These are phyloP conservation scores for Doryteuthis pealeii DNA, from an alignment of 1,140 invertebrate species.

Conservation along the genomic window DNA sequence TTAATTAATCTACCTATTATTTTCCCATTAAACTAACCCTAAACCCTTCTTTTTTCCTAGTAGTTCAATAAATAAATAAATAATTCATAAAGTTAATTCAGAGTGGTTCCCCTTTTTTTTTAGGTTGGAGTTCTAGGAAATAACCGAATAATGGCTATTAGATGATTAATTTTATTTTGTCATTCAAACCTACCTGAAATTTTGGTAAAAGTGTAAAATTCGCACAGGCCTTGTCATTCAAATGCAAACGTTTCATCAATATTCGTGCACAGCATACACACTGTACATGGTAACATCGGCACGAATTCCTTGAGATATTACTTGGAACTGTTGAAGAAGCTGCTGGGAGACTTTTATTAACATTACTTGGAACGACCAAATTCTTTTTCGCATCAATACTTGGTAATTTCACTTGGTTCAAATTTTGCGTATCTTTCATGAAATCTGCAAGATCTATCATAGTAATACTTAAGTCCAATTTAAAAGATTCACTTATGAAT, in stretches of 20 bases:
- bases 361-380: not conserved
- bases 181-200: conserved; percentile 42
- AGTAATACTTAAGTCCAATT: conserved; percentile 45
- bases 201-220: conserved; percentile 51
- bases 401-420: conserved; percentile 3
- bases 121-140: no score
- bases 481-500: conserved; percentile 33
- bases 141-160: no score
- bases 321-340: not conserved
- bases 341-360: not conserved
- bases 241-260: conserved; percentile 39
- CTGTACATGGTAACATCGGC: conserved; percentile 46
- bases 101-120: no score
- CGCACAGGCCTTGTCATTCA: conserved; percentile 45
- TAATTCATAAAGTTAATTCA: no score
- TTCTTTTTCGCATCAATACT: not conserved
- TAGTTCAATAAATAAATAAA: no score
- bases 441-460: conserved; percentile 40
- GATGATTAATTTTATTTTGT: no score
- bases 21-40: no score
- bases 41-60: no score
- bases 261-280: conserved; percentile 50
- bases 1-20: no score
- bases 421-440: conserved; percentile 7
- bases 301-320: conserved; percentile 21